Percentiles rank a stretch among this genome's conserved stretches.
These are phyloP conservation scores for Xiphophorus birchmanni DNA, from an alignment of 2,797 vertebrate genomes.

Conservation along the genomic window DNA sequence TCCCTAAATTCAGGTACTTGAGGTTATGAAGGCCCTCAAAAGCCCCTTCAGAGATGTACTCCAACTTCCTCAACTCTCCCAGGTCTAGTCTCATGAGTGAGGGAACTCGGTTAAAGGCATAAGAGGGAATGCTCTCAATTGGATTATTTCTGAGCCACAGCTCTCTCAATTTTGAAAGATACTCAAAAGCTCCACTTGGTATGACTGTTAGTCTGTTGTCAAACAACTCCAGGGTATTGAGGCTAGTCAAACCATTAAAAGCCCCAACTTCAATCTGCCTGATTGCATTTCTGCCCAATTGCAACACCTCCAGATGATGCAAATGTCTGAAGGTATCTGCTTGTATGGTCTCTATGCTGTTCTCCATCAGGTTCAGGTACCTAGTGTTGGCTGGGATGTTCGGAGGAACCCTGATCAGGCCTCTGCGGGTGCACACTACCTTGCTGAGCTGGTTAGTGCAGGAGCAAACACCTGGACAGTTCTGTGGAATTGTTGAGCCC, in stretches of 20 bases:
- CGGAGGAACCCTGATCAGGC: slow-evolving; percentile 89
- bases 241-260: slow-evolving; percentile 95
- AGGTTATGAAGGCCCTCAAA: slow-evolving; percentile 96
- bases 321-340: slow-evolving; percentile 96
- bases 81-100: slow-evolving; percentile 96
- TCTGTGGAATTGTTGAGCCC: slow-evolving; percentile 87
- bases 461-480: slow-evolving; percentile 94
- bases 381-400: slow-evolving; percentile 94
- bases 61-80: slow-evolving; percentile 94
- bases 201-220: slow-evolving; percentile 98
- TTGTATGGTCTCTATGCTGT: slow-evolving; percentile 96
- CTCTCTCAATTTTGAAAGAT: slow-evolving; percentile 96
- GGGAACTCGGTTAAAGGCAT: slow-evolving; percentile 97
- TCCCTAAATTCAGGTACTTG: slow-evolving; percentile 97
- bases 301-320: slow-evolving; percentile 95
- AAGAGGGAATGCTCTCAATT: slow-evolving; percentile 97
- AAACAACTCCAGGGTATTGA: slow-evolving; percentile 97
- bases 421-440: slow-evolving; percentile 95
- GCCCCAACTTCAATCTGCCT: slow-evolving; percentile 97
- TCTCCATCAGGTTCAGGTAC: slow-evolving; percentile 98
- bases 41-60: slow-evolving; percentile 97
- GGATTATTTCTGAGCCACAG: slow-evolving; percentile 98
- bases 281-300: slow-evolving; percentile 94
- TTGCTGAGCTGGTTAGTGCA: slow-evolving; percentile 98
- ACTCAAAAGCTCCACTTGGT: slow-evolving; percentile 97